Conservation (phyloP, 2,797 vertebrate species). For the Acrossocheilus fasciatus region DNA sequence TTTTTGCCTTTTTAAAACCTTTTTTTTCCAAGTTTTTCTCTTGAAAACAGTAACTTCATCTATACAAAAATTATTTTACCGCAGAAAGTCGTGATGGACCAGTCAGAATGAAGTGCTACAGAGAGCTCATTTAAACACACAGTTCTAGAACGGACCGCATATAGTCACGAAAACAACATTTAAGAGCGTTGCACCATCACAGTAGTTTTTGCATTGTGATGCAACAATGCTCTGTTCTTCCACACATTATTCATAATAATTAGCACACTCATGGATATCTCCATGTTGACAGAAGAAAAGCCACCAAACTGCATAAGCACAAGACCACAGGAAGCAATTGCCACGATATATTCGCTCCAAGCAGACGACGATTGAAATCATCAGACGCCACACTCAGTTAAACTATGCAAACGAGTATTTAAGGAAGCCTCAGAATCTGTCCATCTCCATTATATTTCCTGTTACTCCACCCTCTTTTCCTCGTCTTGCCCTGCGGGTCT, state of each 20-base stretch:
- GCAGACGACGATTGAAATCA: slow-evolving; percentile 61
- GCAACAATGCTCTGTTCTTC: slow-evolving; percentile 15
- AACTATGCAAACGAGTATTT: slow-evolving; percentile 68
- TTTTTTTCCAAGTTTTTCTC: background rate
- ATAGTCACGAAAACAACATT: background rate
- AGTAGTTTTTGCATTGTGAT: background rate
- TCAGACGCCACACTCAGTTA: slow-evolving; percentile 67
- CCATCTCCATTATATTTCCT: slow-evolving; percentile 66
- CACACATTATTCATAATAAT: background rate
- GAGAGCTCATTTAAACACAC: background rate
- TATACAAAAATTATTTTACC: background rate
- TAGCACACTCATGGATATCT: background rate
- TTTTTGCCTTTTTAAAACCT: background rate
- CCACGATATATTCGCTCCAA: slow-evolving; percentile 31
- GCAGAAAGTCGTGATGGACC: background rate
- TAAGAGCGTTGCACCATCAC: background rate
- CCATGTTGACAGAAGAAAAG: background rate
- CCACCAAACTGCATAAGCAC: slow-evolving; percentile 21
- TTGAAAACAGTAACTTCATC: background rate
- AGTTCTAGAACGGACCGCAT: background rate
- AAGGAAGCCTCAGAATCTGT: slow-evolving; percentile 65
- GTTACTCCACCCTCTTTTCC: slow-evolving; percentile 43
- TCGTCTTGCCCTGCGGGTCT: slow-evolving; percentile 38
- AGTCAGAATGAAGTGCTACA: background rate
- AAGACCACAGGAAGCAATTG: slow-evolving; percentile 17